Conservation (phyloP, 2,888 invertebrate genomes). For the Mythimna lalbum region DNA sequence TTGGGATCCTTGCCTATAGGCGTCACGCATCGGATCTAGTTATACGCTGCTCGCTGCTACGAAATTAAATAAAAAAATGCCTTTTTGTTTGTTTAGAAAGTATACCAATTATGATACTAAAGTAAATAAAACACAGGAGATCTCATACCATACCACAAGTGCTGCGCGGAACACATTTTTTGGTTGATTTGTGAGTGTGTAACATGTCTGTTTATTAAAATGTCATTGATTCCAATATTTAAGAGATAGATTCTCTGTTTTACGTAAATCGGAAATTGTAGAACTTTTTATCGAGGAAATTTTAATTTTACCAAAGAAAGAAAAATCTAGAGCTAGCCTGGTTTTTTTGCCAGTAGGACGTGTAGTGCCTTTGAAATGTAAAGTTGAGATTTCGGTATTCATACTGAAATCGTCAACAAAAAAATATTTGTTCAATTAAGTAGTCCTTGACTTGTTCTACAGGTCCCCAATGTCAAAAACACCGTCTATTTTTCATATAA, state of each 20-base stretch:
- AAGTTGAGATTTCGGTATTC: not conserved
- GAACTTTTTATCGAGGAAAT: not conserved
- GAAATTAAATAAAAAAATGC: too few relatives aligned
- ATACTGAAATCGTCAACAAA: not conserved
- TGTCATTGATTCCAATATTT: too few relatives aligned
- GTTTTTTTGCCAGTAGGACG: not conserved
- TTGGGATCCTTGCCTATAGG: too few relatives aligned
- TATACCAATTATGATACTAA: too few relatives aligned
- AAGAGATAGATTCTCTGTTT: not conserved
- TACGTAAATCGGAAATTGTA: not conserved
- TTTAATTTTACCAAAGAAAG: not conserved
- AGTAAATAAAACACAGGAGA: too few relatives aligned
- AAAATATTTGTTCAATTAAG: not conserved
- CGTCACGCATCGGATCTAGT: too few relatives aligned
- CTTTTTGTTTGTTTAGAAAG: too few relatives aligned
- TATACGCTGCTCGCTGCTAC: too few relatives aligned
- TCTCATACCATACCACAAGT: too few relatives aligned
- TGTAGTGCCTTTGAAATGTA: not conserved
- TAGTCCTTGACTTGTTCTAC: not conserved
- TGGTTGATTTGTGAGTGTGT: too few relatives aligned
- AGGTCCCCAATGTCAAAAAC: not conserved
- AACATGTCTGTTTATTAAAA: too few relatives aligned
- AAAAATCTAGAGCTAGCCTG: not conserved
- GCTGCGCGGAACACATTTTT: too few relatives aligned
- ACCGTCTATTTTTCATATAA: slow-evolving; percentile 14